phyloP scores from a whole-genome alignment of 1,140 invertebrate genomes.

The Agrypnia vestita region DNA sequence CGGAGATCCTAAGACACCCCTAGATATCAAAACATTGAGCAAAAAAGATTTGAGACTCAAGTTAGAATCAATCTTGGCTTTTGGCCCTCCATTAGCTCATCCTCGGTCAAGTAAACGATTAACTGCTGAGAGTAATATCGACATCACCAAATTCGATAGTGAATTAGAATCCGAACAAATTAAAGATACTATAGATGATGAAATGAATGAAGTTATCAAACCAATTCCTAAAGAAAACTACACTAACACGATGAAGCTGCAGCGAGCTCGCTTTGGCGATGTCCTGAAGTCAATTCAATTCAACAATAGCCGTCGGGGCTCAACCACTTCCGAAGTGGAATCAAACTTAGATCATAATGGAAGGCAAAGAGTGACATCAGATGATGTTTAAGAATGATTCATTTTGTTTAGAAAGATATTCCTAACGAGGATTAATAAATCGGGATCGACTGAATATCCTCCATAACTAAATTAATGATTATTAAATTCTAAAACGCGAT shows the following conservation, averaged over 20 bases:
- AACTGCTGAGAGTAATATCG: background rate
- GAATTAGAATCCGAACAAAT: background rate
- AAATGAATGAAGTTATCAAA: conserved; percentile 23
- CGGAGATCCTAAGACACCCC: too few relatives aligned
- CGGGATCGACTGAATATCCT: too few relatives aligned
- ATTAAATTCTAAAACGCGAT: too few relatives aligned
- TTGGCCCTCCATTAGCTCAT: background rate
- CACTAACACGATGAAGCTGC: conserved; percentile 55
- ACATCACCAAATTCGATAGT: background rate
- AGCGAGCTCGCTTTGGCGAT: conserved; percentile 54
- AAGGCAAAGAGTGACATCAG: background rate
- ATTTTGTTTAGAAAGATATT: too few relatives aligned
- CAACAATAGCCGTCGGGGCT: background rate
- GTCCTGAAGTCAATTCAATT: conserved; percentile 55
- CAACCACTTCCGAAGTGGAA: conserved; percentile 13
- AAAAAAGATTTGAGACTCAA: conserved; percentile 38
- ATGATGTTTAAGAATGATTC: background rate
- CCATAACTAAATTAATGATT: too few relatives aligned
- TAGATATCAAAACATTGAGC: conserved; percentile 19
- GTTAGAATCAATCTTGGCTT: conserved; percentile 40
- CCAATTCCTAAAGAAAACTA: conserved; percentile 49
- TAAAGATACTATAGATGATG: background rate
- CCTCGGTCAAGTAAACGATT: conserved; percentile 8
- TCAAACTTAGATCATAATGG: background rate
- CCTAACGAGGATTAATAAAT: too few relatives aligned